Evolutionary conservation across 1,140 invertebrate genomes (phyloP).

Genomic region (Proctacanthus coquilletti): DNA sequence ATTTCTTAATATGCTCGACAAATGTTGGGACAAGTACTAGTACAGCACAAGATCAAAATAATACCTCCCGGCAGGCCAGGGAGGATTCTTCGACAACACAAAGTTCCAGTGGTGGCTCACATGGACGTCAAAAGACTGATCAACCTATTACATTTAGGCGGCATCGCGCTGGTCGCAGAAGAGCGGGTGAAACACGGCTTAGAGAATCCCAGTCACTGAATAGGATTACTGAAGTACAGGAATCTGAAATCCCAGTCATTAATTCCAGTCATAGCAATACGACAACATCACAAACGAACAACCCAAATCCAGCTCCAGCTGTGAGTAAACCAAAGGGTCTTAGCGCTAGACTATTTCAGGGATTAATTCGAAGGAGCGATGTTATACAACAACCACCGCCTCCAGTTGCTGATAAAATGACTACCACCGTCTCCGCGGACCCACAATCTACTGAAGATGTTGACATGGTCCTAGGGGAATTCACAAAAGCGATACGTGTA

Average conservation of each 20-base stretch:
- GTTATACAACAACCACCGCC: slow-evolving; percentile 8
- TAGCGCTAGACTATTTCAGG: slow-evolving; percentile 31
- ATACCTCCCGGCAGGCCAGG: neutral
- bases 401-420: slow-evolving; percentile 13
- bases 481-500: slow-evolving; percentile 28
- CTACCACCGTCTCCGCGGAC: slow-evolving; percentile 12
- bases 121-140: slow-evolving; percentile 7
- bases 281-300: slow-evolving; percentile 1
- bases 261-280: slow-evolving; percentile 15
- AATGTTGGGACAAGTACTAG: too few relatives aligned
- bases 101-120: slow-evolving; percentile 2
- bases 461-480: slow-evolving; percentile 25
- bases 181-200: slow-evolving; percentile 47
- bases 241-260: slow-evolving; percentile 35
- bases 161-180: slow-evolving; percentile 38
- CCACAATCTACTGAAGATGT: slow-evolving; percentile 27
- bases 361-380: slow-evolving; percentile 10
- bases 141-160: slow-evolving; percentile 19
- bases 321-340: slow-evolving; percentile 31
- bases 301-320: slow-evolving; percentile 5
- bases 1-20: too few relatives aligned
- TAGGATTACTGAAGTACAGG: slow-evolving; percentile 63
- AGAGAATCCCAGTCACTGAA: slow-evolving; percentile 67
- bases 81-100: neutral
- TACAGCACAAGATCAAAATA: too few relatives aligned